Evolutionary conservation across 2,113 vertebrate genomes (phyloP), one percentile per base, ranked within the genome.

Genomic region (Salvelinus sp.): DNA sequence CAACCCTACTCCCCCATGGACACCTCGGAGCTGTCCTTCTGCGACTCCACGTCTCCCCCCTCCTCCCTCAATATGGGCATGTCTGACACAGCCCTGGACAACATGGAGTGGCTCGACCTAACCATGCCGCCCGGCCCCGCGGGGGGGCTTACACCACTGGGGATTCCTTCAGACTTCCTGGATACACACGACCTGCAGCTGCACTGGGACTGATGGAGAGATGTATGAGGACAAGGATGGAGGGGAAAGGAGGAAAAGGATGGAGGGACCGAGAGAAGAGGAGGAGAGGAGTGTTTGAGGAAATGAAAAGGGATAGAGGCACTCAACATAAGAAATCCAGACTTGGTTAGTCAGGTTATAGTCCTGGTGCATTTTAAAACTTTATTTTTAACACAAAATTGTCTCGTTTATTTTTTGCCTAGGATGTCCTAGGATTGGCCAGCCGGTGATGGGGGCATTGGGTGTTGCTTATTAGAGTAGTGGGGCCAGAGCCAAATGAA

Each of bases 81-180:
- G 73, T 94, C 96, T 0, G 97, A 99, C 85, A 89, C 96, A 0
- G 92, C 91, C 79, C 85, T 98, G 91, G 98, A 99, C 91, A 97
- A 95, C 82, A 99, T 99, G 98, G 98, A 99, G 86, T 99, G 98
- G 98, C 88, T 99, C 71, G 98, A 99, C 85, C 93, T 98, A 76
- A 96, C 96, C 77, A 95, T 96, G 94, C 96, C 96, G 69, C 95
- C 96, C 0, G 93, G 85, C 25, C 81, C 95, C 0, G 91, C 92
- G 0, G 94, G 96, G 0, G 93, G 92, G 4, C 94, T 98, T 84
- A 95, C 95, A 1, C 95, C 96, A 0, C 93, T 98, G 80, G 93
- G 95, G 69, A 93, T 94, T 76, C 95, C 96, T 1, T 85, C 96
- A 0, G 98, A 99, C 91, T 97, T 99, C 82, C 91, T 99, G 79